Conservation (phyloP, 2,797 vertebrate species). For the Apogon talboti region DNA sequence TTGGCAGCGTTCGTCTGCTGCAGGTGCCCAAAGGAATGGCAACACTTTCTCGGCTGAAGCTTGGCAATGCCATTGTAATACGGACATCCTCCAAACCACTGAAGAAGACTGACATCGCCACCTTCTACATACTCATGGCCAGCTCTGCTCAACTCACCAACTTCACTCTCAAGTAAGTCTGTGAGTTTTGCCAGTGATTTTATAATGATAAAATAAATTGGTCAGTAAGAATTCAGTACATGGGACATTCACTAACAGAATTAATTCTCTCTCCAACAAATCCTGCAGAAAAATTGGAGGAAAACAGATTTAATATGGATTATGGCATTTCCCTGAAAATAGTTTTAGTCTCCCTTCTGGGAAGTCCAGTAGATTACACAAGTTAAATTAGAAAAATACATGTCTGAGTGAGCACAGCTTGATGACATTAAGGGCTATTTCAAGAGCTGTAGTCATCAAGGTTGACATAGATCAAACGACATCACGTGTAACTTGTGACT, state of each 20-base stretch:
- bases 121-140: conserved; percentile 89
- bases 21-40: conserved; percentile 83
- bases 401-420: conserved; percentile 33
- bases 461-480: conserved; percentile 51
- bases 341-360: conserved; percentile 45
- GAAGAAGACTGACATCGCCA: conserved; percentile 88
- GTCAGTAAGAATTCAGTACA: conserved; percentile 18
- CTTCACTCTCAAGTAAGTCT: conserved; percentile 92
- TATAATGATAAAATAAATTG: conserved; percentile 17
- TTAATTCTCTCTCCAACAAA: conserved; percentile 41
- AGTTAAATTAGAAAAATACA: conserved; percentile 39
- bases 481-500: conserved; percentile 42
- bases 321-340: conserved; percentile 70
- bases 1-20: conserved; percentile 91
- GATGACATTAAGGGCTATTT: conserved; percentile 59
- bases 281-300: conserved; percentile 44
- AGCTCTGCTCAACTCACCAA: conserved; percentile 86
- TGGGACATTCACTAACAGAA: conserved; percentile 4
- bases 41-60: conserved; percentile 84
- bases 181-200: conserved; percentile 6
- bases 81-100: conserved; percentile 86
- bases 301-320: conserved; percentile 68
- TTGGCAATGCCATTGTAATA: conserved; percentile 88
- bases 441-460: conserved; percentile 50
- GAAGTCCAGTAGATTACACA: conserved; percentile 62